These are phyloP conservation scores for Stomatorhinus ivindoensis DNA, from an alignment of 2,113 vertebrate species.

Conservation along the genomic window DNA sequence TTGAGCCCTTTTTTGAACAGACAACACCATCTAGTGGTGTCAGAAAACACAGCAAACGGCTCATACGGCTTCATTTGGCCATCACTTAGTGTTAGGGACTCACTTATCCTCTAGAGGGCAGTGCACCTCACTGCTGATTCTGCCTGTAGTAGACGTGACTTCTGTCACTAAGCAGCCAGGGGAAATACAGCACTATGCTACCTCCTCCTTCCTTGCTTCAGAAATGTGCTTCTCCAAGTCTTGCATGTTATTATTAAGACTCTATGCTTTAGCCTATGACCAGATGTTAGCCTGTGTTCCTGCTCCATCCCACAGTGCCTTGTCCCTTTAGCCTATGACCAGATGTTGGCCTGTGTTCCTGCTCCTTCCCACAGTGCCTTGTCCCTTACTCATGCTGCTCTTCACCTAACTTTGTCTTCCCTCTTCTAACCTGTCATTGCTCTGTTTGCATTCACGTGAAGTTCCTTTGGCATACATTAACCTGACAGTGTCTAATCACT, in stretches of 20 bases:
- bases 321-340: no score
- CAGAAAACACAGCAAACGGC: not conserved
- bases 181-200: not conserved
- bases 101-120: not conserved
- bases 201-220: not conserved
- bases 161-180: not conserved
- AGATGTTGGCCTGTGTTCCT: no score
- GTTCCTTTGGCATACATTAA: not conserved
- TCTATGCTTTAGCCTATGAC: not conserved
- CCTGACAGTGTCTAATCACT: not conserved
- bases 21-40: not conserved
- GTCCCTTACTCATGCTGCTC: not conserved
- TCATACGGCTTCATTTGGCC: not conserved
- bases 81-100: not conserved
- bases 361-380: not conserved
- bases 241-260: not conserved
- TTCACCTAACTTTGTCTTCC: not conserved
- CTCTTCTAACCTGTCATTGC: not conserved
- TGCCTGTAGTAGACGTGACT: not conserved
- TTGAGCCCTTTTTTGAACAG: not conserved
- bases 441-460: not conserved
- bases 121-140: not conserved
- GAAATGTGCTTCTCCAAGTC: not conserved
- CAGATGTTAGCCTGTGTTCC: no score
- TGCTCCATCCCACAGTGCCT: not conserved